Percentiles rank a stretch among this genome's conserved stretches.
These are phyloP conservation scores for Cardiocondyla obscurior DNA, from an alignment of 1,140 invertebrate species.

Conservation along the genomic window DNA sequence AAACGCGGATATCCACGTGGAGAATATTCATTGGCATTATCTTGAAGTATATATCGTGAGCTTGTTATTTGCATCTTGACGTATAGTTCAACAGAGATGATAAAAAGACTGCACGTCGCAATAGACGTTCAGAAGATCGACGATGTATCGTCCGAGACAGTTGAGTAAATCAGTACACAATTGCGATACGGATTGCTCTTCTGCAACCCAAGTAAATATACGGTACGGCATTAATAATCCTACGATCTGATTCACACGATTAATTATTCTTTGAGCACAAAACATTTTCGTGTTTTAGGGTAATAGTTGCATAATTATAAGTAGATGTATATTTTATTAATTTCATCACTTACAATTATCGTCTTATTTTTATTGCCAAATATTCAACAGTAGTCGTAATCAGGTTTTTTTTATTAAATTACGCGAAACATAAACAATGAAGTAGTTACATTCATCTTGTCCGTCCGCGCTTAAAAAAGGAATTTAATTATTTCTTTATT, in stretches of 20 bases:
- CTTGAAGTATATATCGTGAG: conserved; percentile 9
- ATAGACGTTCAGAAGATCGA: conserved; percentile 20
- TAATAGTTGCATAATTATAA: not conserved
- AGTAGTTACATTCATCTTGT: not conserved
- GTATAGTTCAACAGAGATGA: conserved; percentile 24
- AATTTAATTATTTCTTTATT: conserved; percentile 17
- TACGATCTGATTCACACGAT: conserved; percentile 26
- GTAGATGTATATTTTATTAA: too few relatives aligned
- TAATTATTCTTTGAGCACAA: conserved; percentile 19
- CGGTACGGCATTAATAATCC: conserved; percentile 37
- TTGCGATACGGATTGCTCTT: conserved; percentile 37
- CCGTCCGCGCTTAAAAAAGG: not conserved
- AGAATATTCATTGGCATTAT: conserved; percentile 41
- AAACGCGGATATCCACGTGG: not conserved
- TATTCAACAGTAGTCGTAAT: not conserved
- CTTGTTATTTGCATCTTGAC: conserved; percentile 38
- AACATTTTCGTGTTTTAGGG: conserved; percentile 8
- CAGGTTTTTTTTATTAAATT: not conserved
- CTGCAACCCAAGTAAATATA: conserved; percentile 28
- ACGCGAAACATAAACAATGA: not conserved
- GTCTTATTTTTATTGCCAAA: not conserved
- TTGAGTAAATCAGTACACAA: conserved; percentile 43
- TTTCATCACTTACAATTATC: not conserved
- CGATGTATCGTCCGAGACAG: conserved; percentile 36
- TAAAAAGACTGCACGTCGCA: conserved; percentile 9